A percentile compares a stretch with the other conserved stretches of the same genome.
Conservation (phyloP, 2,113 vertebrate species). For the Gallinago jamesoni region DNA sequence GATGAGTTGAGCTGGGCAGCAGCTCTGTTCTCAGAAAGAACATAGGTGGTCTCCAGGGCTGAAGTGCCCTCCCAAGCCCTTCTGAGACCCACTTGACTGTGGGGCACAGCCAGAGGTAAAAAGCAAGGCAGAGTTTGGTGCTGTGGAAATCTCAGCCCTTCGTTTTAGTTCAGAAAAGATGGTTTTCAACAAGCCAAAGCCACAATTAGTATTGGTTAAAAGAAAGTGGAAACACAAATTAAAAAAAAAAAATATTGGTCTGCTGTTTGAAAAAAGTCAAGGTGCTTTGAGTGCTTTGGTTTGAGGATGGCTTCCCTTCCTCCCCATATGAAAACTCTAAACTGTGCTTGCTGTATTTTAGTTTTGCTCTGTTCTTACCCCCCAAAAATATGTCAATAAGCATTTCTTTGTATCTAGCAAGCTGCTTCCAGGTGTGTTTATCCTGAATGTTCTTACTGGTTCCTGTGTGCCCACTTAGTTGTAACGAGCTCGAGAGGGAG, state of each 20-base stretch:
- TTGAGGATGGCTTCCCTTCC: neutral
- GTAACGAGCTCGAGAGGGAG: neutral
- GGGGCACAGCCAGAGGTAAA: neutral
- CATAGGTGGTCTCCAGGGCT: fast-evolving
- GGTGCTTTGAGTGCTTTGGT: neutral
- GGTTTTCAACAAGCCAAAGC: neutral
- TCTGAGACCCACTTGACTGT: neutral
- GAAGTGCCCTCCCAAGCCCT: neutral
- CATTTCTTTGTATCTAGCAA: neutral
- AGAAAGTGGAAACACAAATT: neutral
- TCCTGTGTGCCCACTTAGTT: neutral
- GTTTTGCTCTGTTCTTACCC: neutral
- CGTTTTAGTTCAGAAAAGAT: neutral
- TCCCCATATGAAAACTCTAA: neutral
- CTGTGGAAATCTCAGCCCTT: neutral
- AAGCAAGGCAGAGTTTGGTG: neutral
- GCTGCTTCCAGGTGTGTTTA: neutral
- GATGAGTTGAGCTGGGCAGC: neutral
- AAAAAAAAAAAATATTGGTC: neutral
- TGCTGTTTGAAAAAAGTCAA: neutral
- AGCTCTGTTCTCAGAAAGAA: neutral
- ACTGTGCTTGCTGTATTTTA: neutral
- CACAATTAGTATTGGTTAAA: neutral
- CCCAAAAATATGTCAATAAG: neutral
- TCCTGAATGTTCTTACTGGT: neutral